Evolutionary conservation across 1,140 invertebrate genomes (phyloP), one percentile per base, ranked within the genome.

Genomic region (Lethrus apterus): DNA sequence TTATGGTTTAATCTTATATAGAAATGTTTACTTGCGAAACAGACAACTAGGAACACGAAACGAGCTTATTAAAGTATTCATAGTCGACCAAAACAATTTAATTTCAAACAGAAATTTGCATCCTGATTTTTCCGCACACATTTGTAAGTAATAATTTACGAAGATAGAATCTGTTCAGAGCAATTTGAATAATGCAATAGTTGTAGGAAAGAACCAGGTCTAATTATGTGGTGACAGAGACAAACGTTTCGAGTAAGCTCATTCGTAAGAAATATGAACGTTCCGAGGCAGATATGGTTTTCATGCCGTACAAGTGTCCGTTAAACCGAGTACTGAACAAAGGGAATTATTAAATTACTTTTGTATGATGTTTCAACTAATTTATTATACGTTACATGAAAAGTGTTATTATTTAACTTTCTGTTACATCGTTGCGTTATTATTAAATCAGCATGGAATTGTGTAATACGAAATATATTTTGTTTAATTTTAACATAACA

Each of bases 171-270:
- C 32, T 34, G 14, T 5, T 14, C 19, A 18, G 19, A 34, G 19
- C 19, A 34, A 34, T 34, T 34, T 34, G 32, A 34, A 34, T 34
- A 34, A 34, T 34, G 14, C 14, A 14, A 4, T 34, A 34, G n/a
- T n/a, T n/a, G n/a, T n/a, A 11, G 24, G 19, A 21, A 38, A 33
- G 32, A 38, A 26, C 11, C 35, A 35, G n/a, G 21, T 24, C 33
- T 36, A 46, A 30, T 46, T 46, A 46, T 38, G 17, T 38, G 44
- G 29, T 46, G 44, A 46, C 44, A 46, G 21, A 36, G 44, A 46
- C 11, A 38, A 46, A 46, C 33, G 21, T 8, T 33, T 15, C 11
- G 44, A 29, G 31, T 18, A 34, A 14, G 13, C 13, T 38, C 33
- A 46, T 38, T 46, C 33, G 20, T 38, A 29, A 36, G 31, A 36